These are phyloP conservation scores for Molanna angustata DNA, from an alignment of 2,888 invertebrate genomes.

Conservation along the genomic window DNA sequence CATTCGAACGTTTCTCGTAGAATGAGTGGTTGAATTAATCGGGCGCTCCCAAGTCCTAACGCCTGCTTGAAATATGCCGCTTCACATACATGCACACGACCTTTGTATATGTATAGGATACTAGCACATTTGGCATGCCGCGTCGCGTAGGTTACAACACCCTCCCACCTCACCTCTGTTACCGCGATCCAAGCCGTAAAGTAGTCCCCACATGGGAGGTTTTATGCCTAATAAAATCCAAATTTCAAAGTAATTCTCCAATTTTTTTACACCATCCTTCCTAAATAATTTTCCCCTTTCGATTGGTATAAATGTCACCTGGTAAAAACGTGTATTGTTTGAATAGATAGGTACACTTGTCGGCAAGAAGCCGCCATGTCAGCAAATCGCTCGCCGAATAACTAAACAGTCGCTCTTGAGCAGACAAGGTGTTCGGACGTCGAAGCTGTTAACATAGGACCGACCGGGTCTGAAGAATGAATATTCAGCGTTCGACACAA, in stretches of 20 bases:
- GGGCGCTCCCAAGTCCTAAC: neutral
- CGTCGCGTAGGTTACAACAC: too few species aligned
- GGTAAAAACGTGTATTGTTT: slow-evolving; percentile 15
- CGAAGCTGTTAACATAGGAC: slow-evolving; percentile 18
- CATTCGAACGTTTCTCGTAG: neutral
- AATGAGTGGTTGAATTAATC: neutral
- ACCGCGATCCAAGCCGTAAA: slow-evolving; percentile 15
- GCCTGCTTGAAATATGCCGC: too few species aligned
- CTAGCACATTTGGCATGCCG: too few species aligned
- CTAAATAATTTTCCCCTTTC: slow-evolving; percentile 13
- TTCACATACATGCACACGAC: too few species aligned
- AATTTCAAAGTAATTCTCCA: slow-evolving; percentile 10
- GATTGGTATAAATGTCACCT: slow-evolving; percentile 14
- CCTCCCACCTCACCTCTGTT: too few species aligned
- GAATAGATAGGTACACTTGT: neutral
- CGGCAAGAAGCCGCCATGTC: slow-evolving; percentile 17
- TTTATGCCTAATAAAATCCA: neutral
- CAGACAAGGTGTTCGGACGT: slow-evolving; percentile 23
- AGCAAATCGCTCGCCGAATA: slow-evolving; percentile 12
- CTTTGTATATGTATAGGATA: too few species aligned
- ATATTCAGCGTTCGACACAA: slow-evolving; percentile 27
- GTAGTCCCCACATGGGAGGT: slow-evolving; percentile 20
- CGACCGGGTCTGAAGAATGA: slow-evolving; percentile 28
- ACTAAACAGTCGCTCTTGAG: slow-evolving; percentile 22
- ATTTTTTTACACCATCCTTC: neutral